phyloP scores from a whole-genome alignment of 2,888 invertebrate species.

The Drosophila dives region DNA sequence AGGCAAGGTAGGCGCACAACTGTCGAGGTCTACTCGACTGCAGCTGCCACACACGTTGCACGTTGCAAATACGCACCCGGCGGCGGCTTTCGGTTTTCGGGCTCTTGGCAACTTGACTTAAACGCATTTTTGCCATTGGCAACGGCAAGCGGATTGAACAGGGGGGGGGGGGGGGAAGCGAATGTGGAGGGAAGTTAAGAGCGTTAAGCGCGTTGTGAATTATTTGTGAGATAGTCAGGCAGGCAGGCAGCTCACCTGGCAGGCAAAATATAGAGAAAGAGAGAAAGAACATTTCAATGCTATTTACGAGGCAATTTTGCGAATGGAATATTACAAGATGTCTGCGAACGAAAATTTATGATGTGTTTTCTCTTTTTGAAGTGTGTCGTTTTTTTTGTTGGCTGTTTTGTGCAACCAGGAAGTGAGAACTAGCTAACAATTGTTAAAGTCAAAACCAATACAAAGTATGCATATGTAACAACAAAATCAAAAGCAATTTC shows the following conservation, averaged over 20 bases:
- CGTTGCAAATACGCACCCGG: constrained; percentile 66
- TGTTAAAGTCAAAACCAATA: neutral
- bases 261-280: neutral
- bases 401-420: constrained; percentile 19
- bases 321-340: constrained; percentile 43
- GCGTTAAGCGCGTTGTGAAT: constrained; percentile 70
- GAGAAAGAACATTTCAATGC: constrained; percentile 37
- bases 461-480: neutral
- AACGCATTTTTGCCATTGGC: constrained; percentile 74
- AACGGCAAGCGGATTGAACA: constrained; percentile 28
- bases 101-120: constrained; percentile 74
- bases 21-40: constrained; percentile 38
- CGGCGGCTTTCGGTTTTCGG: constrained; percentile 53
- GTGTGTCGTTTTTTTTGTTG: constrained; percentile 8
- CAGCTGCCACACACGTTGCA: constrained; percentile 77
- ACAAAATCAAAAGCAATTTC: constrained; percentile 9
- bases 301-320: constrained; percentile 64
- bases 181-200: constrained; percentile 25
- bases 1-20: constrained; percentile 20
- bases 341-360: constrained; percentile 45
- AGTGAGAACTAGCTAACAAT: constrained; percentile 20
- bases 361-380: constrained; percentile 32
- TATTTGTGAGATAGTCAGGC: constrained; percentile 62
- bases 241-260: constrained; percentile 9
- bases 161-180: neutral